A percentile compares a stretch with the other conserved stretches of the same genome.
phyloP scores from a whole-genome alignment of 2,888 invertebrate genomes.

The Pseudolycoriella hygida region DNA sequence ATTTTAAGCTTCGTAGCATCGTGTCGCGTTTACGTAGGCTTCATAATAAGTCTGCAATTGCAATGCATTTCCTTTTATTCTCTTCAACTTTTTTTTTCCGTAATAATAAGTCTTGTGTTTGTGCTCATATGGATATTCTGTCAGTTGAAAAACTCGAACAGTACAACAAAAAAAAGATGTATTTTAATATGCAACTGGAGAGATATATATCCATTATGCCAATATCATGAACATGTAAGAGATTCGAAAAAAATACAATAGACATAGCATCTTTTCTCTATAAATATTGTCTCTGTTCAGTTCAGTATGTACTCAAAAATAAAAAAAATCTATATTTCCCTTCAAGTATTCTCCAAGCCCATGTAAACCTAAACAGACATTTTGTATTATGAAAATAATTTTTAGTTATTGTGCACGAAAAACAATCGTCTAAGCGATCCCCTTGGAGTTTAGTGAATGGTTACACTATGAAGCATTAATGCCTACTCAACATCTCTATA shows the following conservation, averaged over 20 bases:
- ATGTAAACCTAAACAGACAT: background rate
- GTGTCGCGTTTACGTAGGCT: background rate
- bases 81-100: too few relatives aligned
- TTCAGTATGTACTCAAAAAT: too few relatives aligned
- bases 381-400: background rate
- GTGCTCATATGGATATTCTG: too few relatives aligned
- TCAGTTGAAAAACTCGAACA: background rate
- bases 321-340: too few relatives aligned
- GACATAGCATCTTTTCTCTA: background rate
- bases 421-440: constrained; percentile 2
- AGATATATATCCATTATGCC: constrained; percentile 2
- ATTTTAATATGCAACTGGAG: background rate
- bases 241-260: background rate
- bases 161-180: background rate
- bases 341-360: background rate
- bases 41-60: too few relatives aligned
- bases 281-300: too few relatives aligned
- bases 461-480: too few relatives aligned
- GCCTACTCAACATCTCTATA: too few relatives aligned
- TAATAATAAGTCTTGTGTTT: too few relatives aligned
- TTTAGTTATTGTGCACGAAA: background rate
- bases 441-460: background rate
- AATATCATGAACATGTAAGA: background rate
- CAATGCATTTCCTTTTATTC: too few relatives aligned
- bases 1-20: too few relatives aligned